Base-by-base conservation (phyloP, 2,113 vertebrate species). In the Bungarus multicinctus region DNA sequence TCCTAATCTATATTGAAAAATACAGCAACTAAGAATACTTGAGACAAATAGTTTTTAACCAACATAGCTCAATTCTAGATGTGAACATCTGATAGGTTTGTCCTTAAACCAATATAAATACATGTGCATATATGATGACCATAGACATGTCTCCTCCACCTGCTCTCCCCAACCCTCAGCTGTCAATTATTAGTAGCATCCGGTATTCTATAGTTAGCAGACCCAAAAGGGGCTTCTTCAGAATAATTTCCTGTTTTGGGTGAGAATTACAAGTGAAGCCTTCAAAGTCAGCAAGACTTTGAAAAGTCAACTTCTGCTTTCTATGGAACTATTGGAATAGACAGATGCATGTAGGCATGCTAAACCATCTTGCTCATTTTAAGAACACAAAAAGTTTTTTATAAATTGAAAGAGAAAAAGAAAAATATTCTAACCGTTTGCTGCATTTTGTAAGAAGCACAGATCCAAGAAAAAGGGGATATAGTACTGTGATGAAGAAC, bases 231-330 rank as follows among this genome's bases (percentile, higher is more conserved):
- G 16, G 94, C 94, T 96, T 81, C 96, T 96, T 94, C 95, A 94
- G 93, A 95, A 94, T 88, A 74, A 92, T 93, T 98, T 98, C 98
- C 97, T 97, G 97, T 97, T 97, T 97, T 97, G 94, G 97, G 90
- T 93, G 93, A 64, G 96, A 94, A 87, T 2, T 94, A 94, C 96
- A 94, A 89, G 91, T 85, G 43, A 86, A 89, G 95, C 93, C 95
- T 96, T 94, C 92, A 47, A 95, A 94, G 95, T 92, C 94, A 95
- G 90, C 85, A 96, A 96, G 97, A 93, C 97, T 97, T 97, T 96
- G 93, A 91, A 92, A 91, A 92, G 60, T 89, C 88, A 92, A 97
- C 97, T 98, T 98, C 98, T 98, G 94, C 96, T 98, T 98, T 98
- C 90, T 91, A 85, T 81, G 34, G 93, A 91, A 92, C 91, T 88